phyloP scores from a whole-genome alignment of 2,113 vertebrate species.

The Numenius arquata region DNA sequence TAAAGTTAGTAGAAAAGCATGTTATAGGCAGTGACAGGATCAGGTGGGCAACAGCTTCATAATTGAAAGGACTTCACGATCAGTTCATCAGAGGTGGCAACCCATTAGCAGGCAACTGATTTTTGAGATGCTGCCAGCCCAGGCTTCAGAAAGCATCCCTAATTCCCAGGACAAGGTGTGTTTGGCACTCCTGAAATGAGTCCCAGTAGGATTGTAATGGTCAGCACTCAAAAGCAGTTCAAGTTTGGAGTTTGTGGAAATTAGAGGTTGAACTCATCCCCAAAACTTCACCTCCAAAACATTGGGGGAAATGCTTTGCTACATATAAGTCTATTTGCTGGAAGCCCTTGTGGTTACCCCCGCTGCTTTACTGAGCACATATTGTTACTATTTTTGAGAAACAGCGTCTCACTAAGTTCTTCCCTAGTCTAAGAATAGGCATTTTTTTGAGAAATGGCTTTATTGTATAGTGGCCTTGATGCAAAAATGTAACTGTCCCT shows the following conservation, averaged over 20 bases:
- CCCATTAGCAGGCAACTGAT: neutral
- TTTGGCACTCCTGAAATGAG: neutral
- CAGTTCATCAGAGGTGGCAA: neutral
- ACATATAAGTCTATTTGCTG: neutral
- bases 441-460: neutral
- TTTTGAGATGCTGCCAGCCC: neutral
- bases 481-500: neutral
- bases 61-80: neutral
- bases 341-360: neutral
- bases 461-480: neutral
- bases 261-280: neutral
- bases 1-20: neutral
- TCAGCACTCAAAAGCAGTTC: neutral
- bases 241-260: neutral
- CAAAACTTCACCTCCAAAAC: neutral
- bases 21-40: neutral
- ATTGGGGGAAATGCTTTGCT: neutral
- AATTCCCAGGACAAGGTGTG: neutral
- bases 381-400: conserved; percentile 36
- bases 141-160: neutral
- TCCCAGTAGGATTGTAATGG: rapidly evolving
- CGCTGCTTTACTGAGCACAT: conserved; percentile 8
- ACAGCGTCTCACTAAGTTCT: neutral
- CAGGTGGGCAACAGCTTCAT: neutral
- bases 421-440: conserved; percentile 37